phyloP scores from a whole-genome alignment of 2,888 invertebrate genomes.

The Volucella bombylans region DNA sequence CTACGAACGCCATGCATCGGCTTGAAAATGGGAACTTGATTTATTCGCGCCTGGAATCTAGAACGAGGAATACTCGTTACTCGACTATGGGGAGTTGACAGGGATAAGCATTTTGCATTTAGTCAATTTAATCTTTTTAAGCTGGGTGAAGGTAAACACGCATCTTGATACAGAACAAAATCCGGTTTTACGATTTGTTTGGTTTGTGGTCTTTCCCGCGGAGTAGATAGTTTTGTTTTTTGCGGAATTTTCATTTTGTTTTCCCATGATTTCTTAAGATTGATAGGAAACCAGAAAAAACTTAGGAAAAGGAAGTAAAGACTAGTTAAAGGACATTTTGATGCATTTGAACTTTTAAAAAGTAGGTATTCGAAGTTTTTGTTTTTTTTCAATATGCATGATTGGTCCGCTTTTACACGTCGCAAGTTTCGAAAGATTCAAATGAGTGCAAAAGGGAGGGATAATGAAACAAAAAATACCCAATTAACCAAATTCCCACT shows the following conservation, averaged over 20 bases:
- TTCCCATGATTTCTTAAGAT: not conserved
- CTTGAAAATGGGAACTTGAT: slow-evolving; percentile 23
- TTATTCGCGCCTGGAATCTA: slow-evolving; percentile 47
- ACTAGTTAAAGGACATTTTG: no score
- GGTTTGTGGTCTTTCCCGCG: slow-evolving; percentile 17
- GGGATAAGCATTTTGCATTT: slow-evolving; percentile 1
- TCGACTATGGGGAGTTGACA: slow-evolving; percentile 28
- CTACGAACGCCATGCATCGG: slow-evolving; percentile 16
- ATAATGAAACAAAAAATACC: no score
- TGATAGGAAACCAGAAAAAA: no score
- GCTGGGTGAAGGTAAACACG: slow-evolving; percentile 46
- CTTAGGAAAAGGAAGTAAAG: no score
- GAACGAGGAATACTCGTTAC: slow-evolving; percentile 33
- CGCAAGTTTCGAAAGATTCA: no score
- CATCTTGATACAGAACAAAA: slow-evolving; percentile 45
- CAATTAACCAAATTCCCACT: no score
- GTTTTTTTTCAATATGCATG: no score
- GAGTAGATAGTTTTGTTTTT: not conserved
- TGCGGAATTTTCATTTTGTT: slow-evolving; percentile 10
- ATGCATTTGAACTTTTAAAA: no score
- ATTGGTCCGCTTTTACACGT: no score
- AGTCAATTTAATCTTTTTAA: slow-evolving; percentile 26
- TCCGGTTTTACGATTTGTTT: slow-evolving; percentile 46
- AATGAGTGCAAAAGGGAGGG: no score
- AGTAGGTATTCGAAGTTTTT: no score